phyloP scores from a whole-genome alignment of 2,797 vertebrate genomes.

The Coilia nasus region DNA sequence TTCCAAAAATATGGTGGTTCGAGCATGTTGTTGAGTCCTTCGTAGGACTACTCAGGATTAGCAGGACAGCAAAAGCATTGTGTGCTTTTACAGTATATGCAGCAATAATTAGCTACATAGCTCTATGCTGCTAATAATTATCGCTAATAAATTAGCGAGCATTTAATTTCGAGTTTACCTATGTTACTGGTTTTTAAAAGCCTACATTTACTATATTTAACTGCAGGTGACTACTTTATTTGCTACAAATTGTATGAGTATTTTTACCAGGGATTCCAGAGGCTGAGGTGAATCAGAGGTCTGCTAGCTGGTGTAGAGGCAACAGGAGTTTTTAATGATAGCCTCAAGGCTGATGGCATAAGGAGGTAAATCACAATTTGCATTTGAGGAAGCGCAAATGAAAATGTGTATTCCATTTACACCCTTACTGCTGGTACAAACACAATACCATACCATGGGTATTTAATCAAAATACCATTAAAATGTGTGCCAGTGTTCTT shows the following conservation, averaged over 20 bases:
- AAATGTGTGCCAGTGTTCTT: background rate
- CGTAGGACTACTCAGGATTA: background rate
- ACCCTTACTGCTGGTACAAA: background rate
- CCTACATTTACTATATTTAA: background rate
- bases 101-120: background rate
- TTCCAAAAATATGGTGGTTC: conserved; percentile 8
- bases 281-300: background rate
- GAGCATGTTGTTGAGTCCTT: background rate
- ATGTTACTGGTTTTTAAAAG: background rate
- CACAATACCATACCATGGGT: no score
- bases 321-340: conserved; percentile 68
- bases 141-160: no score
- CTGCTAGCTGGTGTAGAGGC: background rate
- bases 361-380: conserved; percentile 53
- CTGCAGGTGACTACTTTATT: background rate
- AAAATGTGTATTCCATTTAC: background rate
- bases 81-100: background rate
- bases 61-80: background rate
- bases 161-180: background rate
- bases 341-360: conserved; percentile 61
- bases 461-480: no score
- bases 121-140: no score
- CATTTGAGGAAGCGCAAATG: conserved; percentile 26
- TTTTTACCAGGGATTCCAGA: background rate
- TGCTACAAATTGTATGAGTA: background rate